Evolutionary conservation across 2,888 invertebrate species (phyloP).

Genomic region (Tenthredo distinguenda): DNA sequence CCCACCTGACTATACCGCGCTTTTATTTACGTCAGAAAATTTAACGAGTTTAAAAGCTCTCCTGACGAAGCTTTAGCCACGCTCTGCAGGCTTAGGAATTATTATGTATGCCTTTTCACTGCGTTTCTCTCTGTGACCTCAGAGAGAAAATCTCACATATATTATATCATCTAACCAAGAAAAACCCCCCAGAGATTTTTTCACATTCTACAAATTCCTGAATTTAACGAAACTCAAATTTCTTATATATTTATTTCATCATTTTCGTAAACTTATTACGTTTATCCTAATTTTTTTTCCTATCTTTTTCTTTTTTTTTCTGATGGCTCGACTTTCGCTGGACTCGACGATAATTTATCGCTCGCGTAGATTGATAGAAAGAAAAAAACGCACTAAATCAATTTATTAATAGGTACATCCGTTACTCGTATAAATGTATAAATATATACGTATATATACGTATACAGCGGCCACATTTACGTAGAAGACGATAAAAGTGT

Average conservation of each 20-base stretch:
- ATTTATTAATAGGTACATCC: not conserved
- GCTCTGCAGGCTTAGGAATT: not conserved
- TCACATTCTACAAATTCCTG: not conserved
- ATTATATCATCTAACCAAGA: not conserved
- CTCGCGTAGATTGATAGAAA: not conserved
- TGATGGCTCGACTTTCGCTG: not conserved
- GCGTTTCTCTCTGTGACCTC: not conserved
- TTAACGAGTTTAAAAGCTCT: constrained; percentile 18
- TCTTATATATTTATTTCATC: no score
- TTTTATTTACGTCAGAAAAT: not conserved
- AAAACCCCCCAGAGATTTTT: not conserved
- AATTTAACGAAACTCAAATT: no score
- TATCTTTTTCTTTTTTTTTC: no score
- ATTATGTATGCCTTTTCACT: not conserved
- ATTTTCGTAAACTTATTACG: not conserved
- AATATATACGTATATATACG: no score
- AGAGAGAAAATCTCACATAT: not conserved
- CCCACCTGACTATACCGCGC: not conserved
- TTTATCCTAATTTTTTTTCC: not conserved
- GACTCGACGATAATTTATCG: not conserved
- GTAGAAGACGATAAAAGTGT: constrained; percentile 7
- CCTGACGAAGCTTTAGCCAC: not conserved
- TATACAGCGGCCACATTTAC: not conserved
- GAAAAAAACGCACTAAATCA: not conserved
- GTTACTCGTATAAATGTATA: not conserved